Base-by-base conservation (phyloP, 2,113 vertebrate species). In the Turnix velox region DNA sequence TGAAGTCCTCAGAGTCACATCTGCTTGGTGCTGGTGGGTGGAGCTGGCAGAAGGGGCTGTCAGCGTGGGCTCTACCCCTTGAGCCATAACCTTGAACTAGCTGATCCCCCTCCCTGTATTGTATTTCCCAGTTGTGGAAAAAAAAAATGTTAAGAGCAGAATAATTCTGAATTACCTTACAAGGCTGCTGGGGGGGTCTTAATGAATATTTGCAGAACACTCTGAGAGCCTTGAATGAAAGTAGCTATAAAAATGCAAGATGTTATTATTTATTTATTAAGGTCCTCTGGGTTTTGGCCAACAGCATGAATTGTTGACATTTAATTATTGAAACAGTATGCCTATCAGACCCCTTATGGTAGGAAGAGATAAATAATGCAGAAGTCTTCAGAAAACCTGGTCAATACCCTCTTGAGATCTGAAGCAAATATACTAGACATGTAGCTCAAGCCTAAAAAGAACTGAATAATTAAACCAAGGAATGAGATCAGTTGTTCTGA, bases 331-430 rank as follows among this genome's bases (percentile, higher is more conserved):
- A 96, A 97, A 95, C 95, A 80, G 90, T 95, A 43, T 88, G 95
- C 91, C 91, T 95, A 95, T 97, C 87, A 80, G 66, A 93, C 79
- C 69, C 92, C 91, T 96, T 95, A 95, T 96, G 91, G 94, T 94
- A 96, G 96, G 89, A 93, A 87, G 88, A 93, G 91, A 96, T 96
- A 94, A 97, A 97, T 97, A 96, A 97, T 97, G 93, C 91, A 97
- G 83, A 92, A 86, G 82, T 95, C 95, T 97, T 96, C 92, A 96
- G 95, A 96, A 93, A 95, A 96, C 79, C 80, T 95, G 95, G 92
- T 95, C 93, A 93, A 93, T 93, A 78, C 42, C 57, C 94, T 93
- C 96, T 88, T 5, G 72, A 95, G 94, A 91, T 93, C 89, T 90
- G 94, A 91, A 85, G 89, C 87, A 92, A 96, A 90, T 92, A 92